phyloP scores from a whole-genome alignment of 1,140 invertebrate genomes.

The Zophobas atratus region DNA sequence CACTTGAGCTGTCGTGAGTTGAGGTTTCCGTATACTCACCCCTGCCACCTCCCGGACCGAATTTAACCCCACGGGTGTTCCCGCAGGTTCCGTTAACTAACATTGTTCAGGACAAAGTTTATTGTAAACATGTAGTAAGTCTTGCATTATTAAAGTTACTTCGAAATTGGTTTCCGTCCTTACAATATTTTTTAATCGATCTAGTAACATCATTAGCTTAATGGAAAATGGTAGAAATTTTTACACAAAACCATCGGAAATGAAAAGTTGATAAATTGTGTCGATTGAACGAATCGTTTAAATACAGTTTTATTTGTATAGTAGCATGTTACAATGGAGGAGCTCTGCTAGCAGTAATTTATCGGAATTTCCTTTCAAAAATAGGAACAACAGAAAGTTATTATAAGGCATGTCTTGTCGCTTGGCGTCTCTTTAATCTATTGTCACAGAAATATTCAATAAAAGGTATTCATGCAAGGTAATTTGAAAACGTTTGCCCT shows the following conservation, averaged over 20 bases:
- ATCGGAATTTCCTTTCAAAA: conserved; percentile 43
- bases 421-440: conserved; percentile 19
- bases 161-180: conserved; percentile 42
- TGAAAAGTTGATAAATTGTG: conserved; percentile 44
- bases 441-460: conserved; percentile 19
- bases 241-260: conserved; percentile 16
- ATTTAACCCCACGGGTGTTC: conserved; percentile 46
- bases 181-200: conserved; percentile 24
- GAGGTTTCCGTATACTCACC: conserved; percentile 49
- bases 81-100: conserved; percentile 51
- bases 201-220: conserved; percentile 32
- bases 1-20: conserved; percentile 41
- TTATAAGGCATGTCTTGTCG: conserved; percentile 23
- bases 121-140: conserved; percentile 49
- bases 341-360: conserved; percentile 13
- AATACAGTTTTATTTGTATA: conserved; percentile 38
- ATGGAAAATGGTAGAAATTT: conserved; percentile 6
- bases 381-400: conserved; percentile 43
- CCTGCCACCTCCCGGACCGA: conserved; percentile 39
- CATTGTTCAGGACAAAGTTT: conserved; percentile 51
- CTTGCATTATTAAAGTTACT: conserved; percentile 51
- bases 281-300: conserved; percentile 27
- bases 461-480: neutral
- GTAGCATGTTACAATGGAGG: conserved; percentile 23
- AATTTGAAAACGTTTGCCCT: conserved; percentile 13